Evolutionary conservation across 2,888 invertebrate species (phyloP).

Genomic region (Phaedon cochleariae): DNA sequence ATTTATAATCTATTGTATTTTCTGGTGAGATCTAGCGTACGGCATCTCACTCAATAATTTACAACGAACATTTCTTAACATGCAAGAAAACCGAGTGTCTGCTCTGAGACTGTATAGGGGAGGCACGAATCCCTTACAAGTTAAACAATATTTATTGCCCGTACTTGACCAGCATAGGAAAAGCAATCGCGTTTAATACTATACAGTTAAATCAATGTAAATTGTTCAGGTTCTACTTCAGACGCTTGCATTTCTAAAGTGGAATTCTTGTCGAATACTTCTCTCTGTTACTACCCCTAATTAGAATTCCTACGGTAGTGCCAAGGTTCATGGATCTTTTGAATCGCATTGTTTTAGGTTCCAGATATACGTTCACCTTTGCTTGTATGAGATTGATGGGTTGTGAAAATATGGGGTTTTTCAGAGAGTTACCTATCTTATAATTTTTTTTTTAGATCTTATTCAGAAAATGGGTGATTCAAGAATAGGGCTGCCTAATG

Average conservation of each 20-base stretch:
- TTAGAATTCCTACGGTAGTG: constrained; percentile 39
- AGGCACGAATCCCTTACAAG: constrained; percentile 32
- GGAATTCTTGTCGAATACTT: constrained; percentile 24
- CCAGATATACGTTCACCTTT: neutral
- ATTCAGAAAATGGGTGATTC: too few species aligned
- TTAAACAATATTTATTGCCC: constrained; percentile 49
- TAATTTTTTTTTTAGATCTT: too few species aligned
- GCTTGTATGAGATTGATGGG: too few species aligned
- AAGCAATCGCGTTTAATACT: constrained; percentile 50
- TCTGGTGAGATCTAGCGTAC: neutral
- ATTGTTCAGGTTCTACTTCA: constrained; percentile 39
- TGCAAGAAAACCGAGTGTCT: constrained; percentile 36
- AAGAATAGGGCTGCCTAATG: too few species aligned
- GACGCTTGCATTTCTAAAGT: neutral
- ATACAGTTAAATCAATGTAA: constrained; percentile 43
- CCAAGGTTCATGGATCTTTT: constrained; percentile 2
- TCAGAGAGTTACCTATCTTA: too few species aligned
- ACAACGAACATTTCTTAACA: constrained; percentile 41
- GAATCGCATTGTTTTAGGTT: constrained; percentile 17
- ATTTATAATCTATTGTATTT: neutral
- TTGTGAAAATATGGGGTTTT: too few species aligned
- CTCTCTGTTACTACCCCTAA: constrained; percentile 34
- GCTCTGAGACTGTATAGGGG: constrained; percentile 17
- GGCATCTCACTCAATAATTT: constrained; percentile 21
- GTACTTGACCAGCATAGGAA: constrained; percentile 52